These are phyloP conservation scores for Drosophila pallidifrons DNA, from an alignment of 1,140 invertebrate genomes.

Conservation along the genomic window DNA sequence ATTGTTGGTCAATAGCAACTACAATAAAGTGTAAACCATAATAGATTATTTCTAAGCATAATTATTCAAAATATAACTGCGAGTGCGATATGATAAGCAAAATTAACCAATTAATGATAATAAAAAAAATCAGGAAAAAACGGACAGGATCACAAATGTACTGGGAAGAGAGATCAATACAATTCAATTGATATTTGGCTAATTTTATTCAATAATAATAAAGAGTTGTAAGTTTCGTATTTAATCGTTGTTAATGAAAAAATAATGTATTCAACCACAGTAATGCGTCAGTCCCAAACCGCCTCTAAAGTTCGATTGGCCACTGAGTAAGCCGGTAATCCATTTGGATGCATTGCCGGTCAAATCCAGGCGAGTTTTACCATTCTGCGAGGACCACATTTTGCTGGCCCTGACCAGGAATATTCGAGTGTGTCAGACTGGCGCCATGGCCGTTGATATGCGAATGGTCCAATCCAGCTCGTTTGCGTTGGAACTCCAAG, in stretches of 20 bases:
- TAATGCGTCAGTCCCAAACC: conserved; percentile 65
- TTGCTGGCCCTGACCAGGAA: conserved; percentile 78
- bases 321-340: conserved; percentile 66
- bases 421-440: conserved; percentile 72
- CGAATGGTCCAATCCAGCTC: conserved; percentile 69
- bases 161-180: not conserved
- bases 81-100: conserved; percentile 66
- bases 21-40: conserved; percentile 59
- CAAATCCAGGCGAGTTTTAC: conserved; percentile 71
- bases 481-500: conserved; percentile 73
- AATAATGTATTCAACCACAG: conserved; percentile 54
- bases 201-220: conserved; percentile 24
- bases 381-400: conserved; percentile 72
- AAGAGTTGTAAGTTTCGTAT: conserved; percentile 31
- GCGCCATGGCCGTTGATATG: conserved; percentile 75
- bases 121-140: conserved; percentile 33
- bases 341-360: conserved; percentile 68
- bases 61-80: conserved; percentile 65
- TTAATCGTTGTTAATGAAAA: not conserved
- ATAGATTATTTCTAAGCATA: conserved; percentile 62
- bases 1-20: conserved; percentile 50
- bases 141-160: not conserved
- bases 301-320: conserved; percentile 64
- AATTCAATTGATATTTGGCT: not conserved
- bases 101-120: conserved; percentile 80